Evolutionary conservation across 2,113 vertebrate species (phyloP).

Genomic region (Etia nguti): DNA sequence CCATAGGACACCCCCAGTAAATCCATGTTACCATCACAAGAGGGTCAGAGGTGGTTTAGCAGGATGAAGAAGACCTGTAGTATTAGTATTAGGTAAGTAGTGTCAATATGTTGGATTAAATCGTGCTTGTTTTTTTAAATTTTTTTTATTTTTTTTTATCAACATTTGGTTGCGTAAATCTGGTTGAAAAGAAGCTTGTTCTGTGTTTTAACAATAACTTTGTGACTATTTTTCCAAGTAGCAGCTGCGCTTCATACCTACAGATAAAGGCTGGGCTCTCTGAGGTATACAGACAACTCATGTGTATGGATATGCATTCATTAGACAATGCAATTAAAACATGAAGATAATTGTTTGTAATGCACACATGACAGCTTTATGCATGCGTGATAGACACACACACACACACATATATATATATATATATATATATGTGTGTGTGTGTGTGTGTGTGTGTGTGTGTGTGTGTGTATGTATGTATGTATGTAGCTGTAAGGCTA

Average conservation of each 20-base stretch:
- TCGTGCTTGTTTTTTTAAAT: neutral
- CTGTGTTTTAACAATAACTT: neutral
- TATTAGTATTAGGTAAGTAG: neutral
- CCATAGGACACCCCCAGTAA: neutral
- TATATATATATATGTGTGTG: neutral
- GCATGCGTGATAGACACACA: neutral
- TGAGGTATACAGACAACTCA: neutral
- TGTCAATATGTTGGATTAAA: neutral
- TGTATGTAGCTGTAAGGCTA: neutral
- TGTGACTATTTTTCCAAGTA: neutral
- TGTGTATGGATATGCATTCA: neutral
- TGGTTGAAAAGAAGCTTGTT: neutral
- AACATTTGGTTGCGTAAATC: neutral
- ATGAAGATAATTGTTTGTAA: neutral
- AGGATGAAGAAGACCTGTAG: neutral
- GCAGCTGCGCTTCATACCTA: neutral
- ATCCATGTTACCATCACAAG: neutral
- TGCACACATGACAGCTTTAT: neutral
- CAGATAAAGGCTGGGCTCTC: neutral
- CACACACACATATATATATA: rapidly evolving
- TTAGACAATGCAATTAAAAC: neutral
- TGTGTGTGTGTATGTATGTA: too few relatives aligned
- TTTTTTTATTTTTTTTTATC: neutral
- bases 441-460: too few relatives aligned
- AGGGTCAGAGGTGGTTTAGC: neutral